These are phyloP conservation scores for Penaeus monodon DNA, from an alignment of 2,888 invertebrate genomes.

Conservation along the genomic window DNA sequence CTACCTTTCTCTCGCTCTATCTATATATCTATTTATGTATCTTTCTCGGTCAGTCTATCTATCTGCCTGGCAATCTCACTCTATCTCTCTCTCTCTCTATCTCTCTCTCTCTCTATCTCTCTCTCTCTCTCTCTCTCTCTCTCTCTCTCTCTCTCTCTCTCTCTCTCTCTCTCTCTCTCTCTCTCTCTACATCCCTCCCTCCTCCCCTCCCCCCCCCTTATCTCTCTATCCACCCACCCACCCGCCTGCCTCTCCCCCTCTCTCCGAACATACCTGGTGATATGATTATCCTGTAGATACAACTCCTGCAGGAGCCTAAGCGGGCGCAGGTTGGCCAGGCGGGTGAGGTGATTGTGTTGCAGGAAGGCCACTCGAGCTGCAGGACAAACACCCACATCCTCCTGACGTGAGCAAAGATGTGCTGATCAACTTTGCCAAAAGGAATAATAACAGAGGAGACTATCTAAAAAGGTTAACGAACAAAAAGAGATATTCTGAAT, in stretches of 20 bases:
- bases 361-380: slow-evolving; percentile 49
- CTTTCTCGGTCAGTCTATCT: too few species aligned
- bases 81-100: too few species aligned
- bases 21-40: too few species aligned
- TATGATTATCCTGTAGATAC: slow-evolving; percentile 60
- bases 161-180: neutral
- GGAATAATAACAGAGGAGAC: too few species aligned
- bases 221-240: neutral
- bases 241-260: neutral
- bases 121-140: too few species aligned
- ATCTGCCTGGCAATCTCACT: too few species aligned
- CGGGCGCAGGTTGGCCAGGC: slow-evolving; percentile 36
- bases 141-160: neutral
- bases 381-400: slow-evolving; percentile 39
- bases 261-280: slow-evolving; percentile 38
- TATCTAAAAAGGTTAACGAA: too few species aligned
- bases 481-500: too few species aligned
- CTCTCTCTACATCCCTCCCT: neutral
- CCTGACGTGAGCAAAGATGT: slow-evolving; percentile 2
- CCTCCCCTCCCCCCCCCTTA: neutral
- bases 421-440: too few species aligned
- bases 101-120: too few species aligned
- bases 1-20: neutral
- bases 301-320: slow-evolving; percentile 54
- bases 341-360: slow-evolving; percentile 57